A percentile compares a stretch with the other conserved stretches of the same genome.
phyloP scores from a whole-genome alignment of 2,888 invertebrate species.

The Helicoverpa assulta region DNA sequence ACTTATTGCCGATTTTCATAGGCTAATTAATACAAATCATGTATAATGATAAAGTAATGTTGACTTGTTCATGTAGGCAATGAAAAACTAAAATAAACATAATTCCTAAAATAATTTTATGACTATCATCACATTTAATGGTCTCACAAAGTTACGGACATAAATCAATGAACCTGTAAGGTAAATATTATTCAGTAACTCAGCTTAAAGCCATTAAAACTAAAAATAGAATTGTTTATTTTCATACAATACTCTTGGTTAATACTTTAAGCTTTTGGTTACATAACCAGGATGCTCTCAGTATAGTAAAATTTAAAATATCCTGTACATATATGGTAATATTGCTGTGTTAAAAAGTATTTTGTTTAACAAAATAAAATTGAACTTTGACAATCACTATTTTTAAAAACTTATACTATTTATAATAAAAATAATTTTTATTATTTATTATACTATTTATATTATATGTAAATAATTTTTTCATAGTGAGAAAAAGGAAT shows the following conservation, averaged over 20 bases:
- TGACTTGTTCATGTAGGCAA: background rate
- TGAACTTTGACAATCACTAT: too few relatives aligned
- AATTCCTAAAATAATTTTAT: conserved; percentile 42
- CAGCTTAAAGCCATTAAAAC: conserved; percentile 19
- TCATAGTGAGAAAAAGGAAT: too few relatives aligned
- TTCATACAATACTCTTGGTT: conserved; percentile 5
- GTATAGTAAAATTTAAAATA: background rate
- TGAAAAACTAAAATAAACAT: background rate
- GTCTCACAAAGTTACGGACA: conserved; percentile 9
- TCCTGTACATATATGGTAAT: too few relatives aligned
- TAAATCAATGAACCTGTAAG: conserved; percentile 63
- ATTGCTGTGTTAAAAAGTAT: too few relatives aligned
- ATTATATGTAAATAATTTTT: too few relatives aligned
- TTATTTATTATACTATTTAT: too few relatives aligned
- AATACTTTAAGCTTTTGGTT: background rate
- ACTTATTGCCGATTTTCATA: background rate
- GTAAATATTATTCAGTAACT: conserved; percentile 53
- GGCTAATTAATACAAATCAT: background rate
- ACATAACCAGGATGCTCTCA: background rate
- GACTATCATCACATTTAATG: conserved; percentile 28
- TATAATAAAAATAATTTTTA: too few relatives aligned
- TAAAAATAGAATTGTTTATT: conserved; percentile 41
- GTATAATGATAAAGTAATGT: background rate
- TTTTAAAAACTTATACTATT: too few relatives aligned
- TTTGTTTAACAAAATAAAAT: too few relatives aligned